Base-by-base conservation (phyloP, 2,888 invertebrate species). In the Calliscelio sp. region DNA sequence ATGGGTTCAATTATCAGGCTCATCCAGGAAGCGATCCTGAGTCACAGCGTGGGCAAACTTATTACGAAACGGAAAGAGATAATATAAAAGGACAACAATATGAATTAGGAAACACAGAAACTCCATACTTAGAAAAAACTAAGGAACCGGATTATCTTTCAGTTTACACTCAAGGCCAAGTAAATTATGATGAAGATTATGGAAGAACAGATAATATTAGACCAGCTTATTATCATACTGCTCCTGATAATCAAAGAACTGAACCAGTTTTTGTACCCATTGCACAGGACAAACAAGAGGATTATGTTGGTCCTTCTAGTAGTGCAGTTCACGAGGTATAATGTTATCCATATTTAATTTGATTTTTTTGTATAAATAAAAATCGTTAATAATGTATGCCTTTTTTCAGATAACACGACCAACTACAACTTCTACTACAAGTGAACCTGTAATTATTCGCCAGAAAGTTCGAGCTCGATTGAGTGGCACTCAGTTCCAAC, bases 1-100 rank as follows among this genome's bases (percentile, higher is more conserved):
- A 91, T 59, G 92, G 91, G 51, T 93, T 92, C 75, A 92, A 92
- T 80, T 92, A 91, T 78, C 89, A 89, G 46, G 83, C 85, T 3
- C 89, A 89, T 11, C 77, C 80, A 35, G 74, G 77, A 18, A 88
- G 88, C n/a, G 63, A 75, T 16, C 61, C 85, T 11, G 83, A 78
- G 0, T 79, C 86, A 6, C 85, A 89, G 2, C 84, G 86, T 46
- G 90, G 89, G n/a, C n/a, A n/a, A 79, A 18, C 87, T 7, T 91
- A 88, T 73, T 89, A 89, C 28, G 68, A 78, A 14, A 22, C 66
- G 28, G 90, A 89, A 2, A 90, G 89, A 38, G 85, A 78, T 18
- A n/a, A n/a, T n/a, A n/a, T n/a, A 8, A 90, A 89, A 22, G 87
- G 86, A 32, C 75, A 85, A 2, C 86, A 88, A 1, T 89, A 86